Percentiles rank a stretch among this genome's conserved stretches.
Evolutionary conservation across 2,888 invertebrate species (phyloP).

Genomic region (Anodontia alba): DNA sequence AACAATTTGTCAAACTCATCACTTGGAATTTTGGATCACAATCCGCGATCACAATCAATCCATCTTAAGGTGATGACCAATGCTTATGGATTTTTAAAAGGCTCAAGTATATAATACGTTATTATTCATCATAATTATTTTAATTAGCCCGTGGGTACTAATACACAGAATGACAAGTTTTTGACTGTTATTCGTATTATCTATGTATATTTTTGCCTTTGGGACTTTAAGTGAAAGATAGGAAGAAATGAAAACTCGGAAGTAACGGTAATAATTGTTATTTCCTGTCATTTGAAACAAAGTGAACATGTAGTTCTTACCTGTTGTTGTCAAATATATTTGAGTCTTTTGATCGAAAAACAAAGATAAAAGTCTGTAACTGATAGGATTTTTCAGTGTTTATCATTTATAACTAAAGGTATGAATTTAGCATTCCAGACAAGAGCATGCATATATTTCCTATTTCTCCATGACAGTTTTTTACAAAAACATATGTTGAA

Average conservation of each 20-base stretch:
- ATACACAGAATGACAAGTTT: slow-evolving; percentile 10
- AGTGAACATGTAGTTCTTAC: slow-evolving; percentile 12
- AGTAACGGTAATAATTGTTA: slow-evolving; percentile 55
- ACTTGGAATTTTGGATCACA: not conserved
- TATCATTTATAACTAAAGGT: no score
- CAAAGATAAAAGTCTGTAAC: no score
- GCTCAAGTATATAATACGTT: slow-evolving; percentile 32
- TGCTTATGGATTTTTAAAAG: slow-evolving; percentile 10
- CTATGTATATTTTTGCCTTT: slow-evolving; percentile 13
- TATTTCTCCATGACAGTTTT: no score
- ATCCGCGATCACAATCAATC: slow-evolving; percentile 1
- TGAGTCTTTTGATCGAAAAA: not conserved
- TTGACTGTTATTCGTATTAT: slow-evolving; percentile 22
- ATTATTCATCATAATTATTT: slow-evolving; percentile 65
- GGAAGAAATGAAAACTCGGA: slow-evolving; percentile 35
- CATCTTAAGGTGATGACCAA: slow-evolving; percentile 5
- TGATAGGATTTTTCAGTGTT: no score
- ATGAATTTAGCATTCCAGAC: no score
- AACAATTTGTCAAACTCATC: slow-evolving; percentile 9
- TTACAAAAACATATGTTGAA: no score
- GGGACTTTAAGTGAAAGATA: slow-evolving; percentile 4
- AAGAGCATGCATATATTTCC: no score
- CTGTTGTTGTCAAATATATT: not conserved
- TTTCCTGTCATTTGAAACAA: slow-evolving; percentile 46
- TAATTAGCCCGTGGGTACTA: slow-evolving; percentile 38